Evolutionary conservation across 2,888 invertebrate species (phyloP), one percentile per base, ranked within the genome.

Genomic region (Aspidapion aeneum): DNA sequence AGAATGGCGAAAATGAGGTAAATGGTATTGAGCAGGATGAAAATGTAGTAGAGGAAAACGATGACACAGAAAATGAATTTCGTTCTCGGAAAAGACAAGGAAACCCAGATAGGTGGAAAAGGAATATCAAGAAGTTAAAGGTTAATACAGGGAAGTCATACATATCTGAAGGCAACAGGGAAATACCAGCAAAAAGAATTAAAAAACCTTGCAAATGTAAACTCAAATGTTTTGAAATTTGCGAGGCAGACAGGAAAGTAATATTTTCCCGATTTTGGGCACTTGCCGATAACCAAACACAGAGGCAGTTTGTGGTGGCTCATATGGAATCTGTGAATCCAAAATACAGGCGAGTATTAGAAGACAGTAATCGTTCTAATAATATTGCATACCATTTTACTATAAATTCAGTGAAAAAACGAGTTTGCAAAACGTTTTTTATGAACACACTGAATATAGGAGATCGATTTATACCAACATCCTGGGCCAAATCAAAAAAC

Each of bases 391-490:
- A 35, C 12, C 12, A 35, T 35, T 35, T 3, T 35, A 35, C 35
- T 35, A 35, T 35, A 35, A 35, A 35, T 35, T 35, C 12, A 35
- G 35, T 35, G 3, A 35, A 57, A 62, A 18, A 57, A 19, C 49
- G 58, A 9, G 62, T 62, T 22, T 58, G 57, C 21, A 62, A 62
- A 22, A 17, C 51, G 1, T 62, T 62, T 62, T 58, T 61, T 50
- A 21, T 52, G 35, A 22, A 20, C 7, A 52, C 50, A 5, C 58
- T 62, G n/a, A 57, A 55, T 51, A 62, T 62, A 51, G 35, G 18
- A 7, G 48, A 52, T 20, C 55, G 58, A 54, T 20, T 21, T 52
- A 21, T 58, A 1, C 2, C 58, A 48, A 62, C 58, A 35, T 35
- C 35, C 12, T 35, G 35, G 35, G 35, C 35, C 3, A 35, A 35